Base-by-base conservation (phyloP, 2,888 invertebrate species). In the Cosmopolites sordidus region DNA sequence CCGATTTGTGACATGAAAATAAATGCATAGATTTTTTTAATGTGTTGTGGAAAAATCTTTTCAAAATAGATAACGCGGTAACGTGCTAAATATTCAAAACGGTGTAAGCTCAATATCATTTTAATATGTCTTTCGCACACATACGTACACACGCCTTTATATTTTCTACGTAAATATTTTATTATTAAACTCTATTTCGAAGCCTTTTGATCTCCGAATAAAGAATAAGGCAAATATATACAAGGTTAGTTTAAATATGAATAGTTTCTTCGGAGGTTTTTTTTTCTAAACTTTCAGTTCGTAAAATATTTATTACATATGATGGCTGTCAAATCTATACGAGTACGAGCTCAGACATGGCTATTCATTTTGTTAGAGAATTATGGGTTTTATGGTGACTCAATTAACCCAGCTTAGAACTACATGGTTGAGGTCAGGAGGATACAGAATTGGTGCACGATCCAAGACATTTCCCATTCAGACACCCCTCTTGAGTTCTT, bases 121-220 rank as follows among this genome's bases (percentile, higher is more conserved):
- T 33, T 33, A 33, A 33, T 33, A 33, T 33, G 33, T 33, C 33
- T 33, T 33, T 33, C 33, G 11, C 33, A 33, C n/a, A 33, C 5
- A 12, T 8, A 22, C 22, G 8, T 22, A 22, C 8, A 8, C 22
- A 22, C 8, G 4, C 22, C 33, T 33, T 33, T 33, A 33, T 33
- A 33, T 33, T 33, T 33, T 33, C 33, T 33, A 12, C 33, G 12
- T 12, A 33, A 33, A 33, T 22, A 33, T 33, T 11, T 12, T 12
- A 11, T 33, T 33, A 33, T 33, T 12, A 33, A 33, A 33, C 33
- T 22, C 22, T 22, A 22, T 22, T 22, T 3, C 3, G 4, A 22
- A 5, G 22, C 8, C n/a, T 33, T 33, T 33, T 33, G 33, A 33
- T 33, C 33, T n/a, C 3, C 11, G 33, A 33, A 12, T 33, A 33